Evolutionary conservation across 2,797 vertebrate genomes (phyloP).

Genomic region (Arnoldichthys spilopterus): DNA sequence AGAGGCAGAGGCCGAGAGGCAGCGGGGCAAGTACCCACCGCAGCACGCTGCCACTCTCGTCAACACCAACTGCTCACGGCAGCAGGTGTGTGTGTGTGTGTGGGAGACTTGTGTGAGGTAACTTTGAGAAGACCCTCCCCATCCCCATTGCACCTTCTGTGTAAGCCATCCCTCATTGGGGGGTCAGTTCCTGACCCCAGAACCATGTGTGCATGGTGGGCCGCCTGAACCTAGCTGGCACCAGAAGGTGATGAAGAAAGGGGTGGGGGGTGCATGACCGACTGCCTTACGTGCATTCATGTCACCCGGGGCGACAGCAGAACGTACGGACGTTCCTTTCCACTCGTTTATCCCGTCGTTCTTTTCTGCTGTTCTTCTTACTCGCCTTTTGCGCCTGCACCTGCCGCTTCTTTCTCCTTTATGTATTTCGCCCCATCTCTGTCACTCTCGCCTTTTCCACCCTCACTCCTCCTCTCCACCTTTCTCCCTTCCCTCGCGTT

Average conservation of each 20-base stretch:
- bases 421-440: background rate
- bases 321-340: background rate
- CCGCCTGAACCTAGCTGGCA: background rate
- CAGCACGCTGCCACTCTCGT: constrained; percentile 58
- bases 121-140: too few species aligned
- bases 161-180: background rate
- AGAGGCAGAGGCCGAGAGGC: constrained; percentile 92
- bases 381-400: background rate
- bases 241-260: background rate
- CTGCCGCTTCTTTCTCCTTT: background rate
- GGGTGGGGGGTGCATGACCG: background rate
- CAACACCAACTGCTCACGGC: constrained; percentile 55
- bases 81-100: constrained; percentile 44
- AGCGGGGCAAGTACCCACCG: constrained; percentile 87
- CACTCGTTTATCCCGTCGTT: background rate
- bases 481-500: background rate
- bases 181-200: background rate
- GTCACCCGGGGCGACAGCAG: background rate
- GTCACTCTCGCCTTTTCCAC: background rate
- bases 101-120: background rate
- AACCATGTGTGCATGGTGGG: background rate
- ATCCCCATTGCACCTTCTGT: background rate
- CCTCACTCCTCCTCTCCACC: background rate
- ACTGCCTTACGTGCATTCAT: background rate
- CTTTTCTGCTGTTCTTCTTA: background rate